phyloP scores from a whole-genome alignment of 1,140 invertebrate genomes.

The Cryptotermes secundus region DNA sequence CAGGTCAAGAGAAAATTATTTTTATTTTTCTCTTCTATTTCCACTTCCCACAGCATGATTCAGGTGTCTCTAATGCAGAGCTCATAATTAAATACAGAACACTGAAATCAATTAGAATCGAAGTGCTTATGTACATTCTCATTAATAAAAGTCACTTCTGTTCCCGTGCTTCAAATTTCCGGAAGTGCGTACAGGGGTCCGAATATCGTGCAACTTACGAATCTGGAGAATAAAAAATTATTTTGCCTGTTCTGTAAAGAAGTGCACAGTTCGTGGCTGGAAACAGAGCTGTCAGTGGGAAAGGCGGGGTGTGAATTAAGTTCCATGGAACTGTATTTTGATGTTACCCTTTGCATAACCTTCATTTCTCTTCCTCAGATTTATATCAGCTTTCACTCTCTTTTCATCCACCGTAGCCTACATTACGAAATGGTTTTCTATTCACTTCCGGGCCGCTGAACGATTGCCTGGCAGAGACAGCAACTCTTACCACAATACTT shows the following conservation, averaged over 20 bases:
- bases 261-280: background rate
- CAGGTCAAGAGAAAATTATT: no score
- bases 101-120: background rate
- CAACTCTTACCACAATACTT: background rate
- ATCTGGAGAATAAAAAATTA: background rate
- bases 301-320: background rate
- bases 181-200: background rate
- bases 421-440: constrained; percentile 10
- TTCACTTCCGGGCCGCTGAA: constrained; percentile 2
- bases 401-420: constrained; percentile 1
- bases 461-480: background rate
- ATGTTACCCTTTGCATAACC: background rate
- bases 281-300: background rate
- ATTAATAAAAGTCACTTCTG: no score
- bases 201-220: background rate
- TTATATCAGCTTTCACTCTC: background rate
- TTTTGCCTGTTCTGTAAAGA: background rate
- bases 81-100: background rate
- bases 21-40: no score
- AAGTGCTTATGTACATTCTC: background rate
- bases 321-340: background rate
- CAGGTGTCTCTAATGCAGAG: no score
- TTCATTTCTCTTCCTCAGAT: background rate
- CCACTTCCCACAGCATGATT: no score
- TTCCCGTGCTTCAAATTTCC: background rate